These are phyloP conservation scores for Cygnus atratus DNA, from an alignment of 2,113 vertebrate genomes.

Conservation along the genomic window DNA sequence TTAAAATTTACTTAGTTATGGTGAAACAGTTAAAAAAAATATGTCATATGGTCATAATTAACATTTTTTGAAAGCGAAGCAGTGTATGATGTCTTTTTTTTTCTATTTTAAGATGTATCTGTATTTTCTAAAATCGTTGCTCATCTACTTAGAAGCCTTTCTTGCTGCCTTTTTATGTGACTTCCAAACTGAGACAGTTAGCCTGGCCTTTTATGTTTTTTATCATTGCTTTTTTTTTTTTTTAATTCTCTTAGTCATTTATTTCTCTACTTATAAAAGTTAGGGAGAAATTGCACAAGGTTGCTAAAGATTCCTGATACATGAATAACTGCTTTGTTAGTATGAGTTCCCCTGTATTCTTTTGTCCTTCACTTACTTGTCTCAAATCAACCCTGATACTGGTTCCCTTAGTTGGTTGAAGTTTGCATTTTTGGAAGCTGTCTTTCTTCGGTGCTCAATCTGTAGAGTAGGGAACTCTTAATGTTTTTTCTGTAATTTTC, in stretches of 20 bases:
- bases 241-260: background rate
- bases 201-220: background rate
- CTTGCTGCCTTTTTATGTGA: background rate
- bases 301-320: background rate
- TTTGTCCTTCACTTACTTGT: background rate
- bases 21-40: background rate
- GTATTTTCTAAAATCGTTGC: background rate
- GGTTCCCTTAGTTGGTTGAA: background rate
- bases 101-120: background rate
- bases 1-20: background rate
- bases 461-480: background rate
- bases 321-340: background rate
- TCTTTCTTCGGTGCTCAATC: background rate
- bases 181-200: background rate
- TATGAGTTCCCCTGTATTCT: accelerated
- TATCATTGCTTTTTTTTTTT: background rate
- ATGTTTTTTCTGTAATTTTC: background rate
- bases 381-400: background rate
- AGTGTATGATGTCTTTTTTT: background rate
- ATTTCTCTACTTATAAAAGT: background rate
- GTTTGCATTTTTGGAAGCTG: background rate
- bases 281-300: background rate
- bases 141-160: background rate
- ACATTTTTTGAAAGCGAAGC: background rate
- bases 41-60: background rate